A percentile compares a stretch with the other conserved stretches of the same genome.
Evolutionary conservation across 1,140 invertebrate species (phyloP).

Genomic region (Pseudomyrmex flavicornis): DNA sequence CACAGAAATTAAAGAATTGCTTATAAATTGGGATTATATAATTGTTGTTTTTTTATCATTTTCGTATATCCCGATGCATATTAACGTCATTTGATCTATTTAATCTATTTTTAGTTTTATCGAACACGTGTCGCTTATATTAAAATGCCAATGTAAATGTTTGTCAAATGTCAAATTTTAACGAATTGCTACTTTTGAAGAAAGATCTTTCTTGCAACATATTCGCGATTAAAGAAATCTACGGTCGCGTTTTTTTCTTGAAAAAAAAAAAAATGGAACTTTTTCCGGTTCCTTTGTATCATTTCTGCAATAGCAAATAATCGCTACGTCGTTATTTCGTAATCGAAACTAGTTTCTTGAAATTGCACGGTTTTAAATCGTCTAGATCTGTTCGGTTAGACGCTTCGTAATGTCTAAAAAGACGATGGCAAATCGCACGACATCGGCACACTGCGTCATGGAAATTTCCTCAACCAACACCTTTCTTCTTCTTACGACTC

Average conservation of each 20-base stretch:
- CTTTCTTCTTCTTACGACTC: conserved; percentile 62
- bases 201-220: conserved; percentile 28
- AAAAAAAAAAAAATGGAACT: too few relatives aligned
- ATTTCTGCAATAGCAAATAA: conserved; percentile 14
- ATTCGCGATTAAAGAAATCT: conserved; percentile 35
- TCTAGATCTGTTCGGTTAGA: conserved; percentile 37
- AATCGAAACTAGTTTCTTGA: conserved; percentile 43
- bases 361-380: conserved; percentile 6
- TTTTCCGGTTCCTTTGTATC: background rate
- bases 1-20: background rate
- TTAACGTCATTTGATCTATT: too few relatives aligned
- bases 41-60: background rate
- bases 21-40: background rate
- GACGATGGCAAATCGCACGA: conserved; percentile 41
- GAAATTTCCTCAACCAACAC: conserved; percentile 74
- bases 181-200: background rate
- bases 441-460: conserved; percentile 69
- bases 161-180: too few relatives aligned
- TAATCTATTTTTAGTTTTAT: too few relatives aligned
- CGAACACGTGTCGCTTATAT: too few relatives aligned
- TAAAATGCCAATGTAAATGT: too few relatives aligned
- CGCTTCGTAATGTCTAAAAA: conserved; percentile 26
- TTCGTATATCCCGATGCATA: background rate
- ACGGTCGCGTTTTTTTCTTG: background rate
- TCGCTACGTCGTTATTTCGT: conserved; percentile 43